Evolutionary conservation across 1,140 invertebrate genomes (phyloP), one percentile per base, ranked within the genome.

Genomic region (Drosophila malerkotliana): DNA sequence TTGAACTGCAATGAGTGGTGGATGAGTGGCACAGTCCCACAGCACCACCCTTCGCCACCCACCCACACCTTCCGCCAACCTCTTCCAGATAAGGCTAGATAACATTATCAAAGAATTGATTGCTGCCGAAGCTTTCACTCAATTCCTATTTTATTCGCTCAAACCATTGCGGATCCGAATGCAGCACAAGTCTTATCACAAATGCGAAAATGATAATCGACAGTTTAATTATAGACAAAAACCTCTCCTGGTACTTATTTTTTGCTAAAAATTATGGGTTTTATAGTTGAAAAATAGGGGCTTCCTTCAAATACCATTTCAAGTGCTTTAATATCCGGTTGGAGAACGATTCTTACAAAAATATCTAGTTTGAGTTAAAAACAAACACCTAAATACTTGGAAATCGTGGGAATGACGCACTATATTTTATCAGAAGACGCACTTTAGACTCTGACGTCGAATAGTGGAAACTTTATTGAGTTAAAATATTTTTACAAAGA

Each of bases 21-120:
- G 37, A 9, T 34, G 24, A 12, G 24, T 44, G 10, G n/a, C 54
- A 47, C n/a, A 28, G 26, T 7, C 5, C 26, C 5, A 6, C 8
- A 37, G 48, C 37, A 57, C 48, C 21, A 28, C 34, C 28, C 9
- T 21, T 9, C 12, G 26, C 34, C 41, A 14, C 18, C 12, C 24
- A 4, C 45, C 30, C 24, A 32, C 18, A 4, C 34, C 49, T 26
- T 15, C 12, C 18, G 18, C 71, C 45, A 24, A 53, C 32, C 51
- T 34, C n/a, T 18, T 45, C 5, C 24, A 47, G 68, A 72, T 63
- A 72, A 57, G 18, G 18, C 57, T 61, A 84, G 84, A 88, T 88
- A 89, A 44, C 76, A 60, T 34, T 83, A 89, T 83, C 83, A 64
- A 56, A 12, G 30, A 74, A 74, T 74, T 72, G 77, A 75, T 80